Percentiles rank a stretch among this genome's conserved stretches.
These are phyloP conservation scores for Hemicordylus capensis DNA, from an alignment of 2,113 vertebrate genomes.

Conservation along the genomic window DNA sequence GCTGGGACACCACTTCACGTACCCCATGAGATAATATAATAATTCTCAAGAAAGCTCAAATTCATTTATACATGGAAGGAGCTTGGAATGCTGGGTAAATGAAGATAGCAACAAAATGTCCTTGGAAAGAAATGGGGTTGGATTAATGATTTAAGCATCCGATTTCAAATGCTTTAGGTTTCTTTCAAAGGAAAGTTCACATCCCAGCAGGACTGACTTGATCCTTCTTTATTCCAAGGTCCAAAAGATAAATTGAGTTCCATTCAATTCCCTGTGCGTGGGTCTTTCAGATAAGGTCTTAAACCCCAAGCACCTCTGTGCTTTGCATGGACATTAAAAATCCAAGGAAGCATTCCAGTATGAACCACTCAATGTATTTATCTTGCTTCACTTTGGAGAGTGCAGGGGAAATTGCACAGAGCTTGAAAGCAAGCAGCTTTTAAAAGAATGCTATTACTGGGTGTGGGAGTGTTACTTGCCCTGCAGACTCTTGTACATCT, in stretches of 20 bases:
- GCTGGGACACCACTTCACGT: slow-evolving; percentile 52
- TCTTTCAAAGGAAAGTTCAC: slow-evolving; percentile 41
- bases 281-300: not conserved
- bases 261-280: not conserved
- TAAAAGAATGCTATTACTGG: slow-evolving; percentile 21
- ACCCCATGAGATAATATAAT: slow-evolving; percentile 64
- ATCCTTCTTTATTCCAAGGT: slow-evolving; percentile 31
- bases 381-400: not conserved
- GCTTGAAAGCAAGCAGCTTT: not conserved
- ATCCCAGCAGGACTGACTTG: slow-evolving; percentile 1
- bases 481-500: not conserved
- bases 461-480: not conserved
- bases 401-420: not conserved
- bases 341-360: not conserved
- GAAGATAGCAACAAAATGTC: slow-evolving; percentile 56
- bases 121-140: slow-evolving; percentile 57
- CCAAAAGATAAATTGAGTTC: not conserved
- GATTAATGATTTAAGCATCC: slow-evolving; percentile 54
- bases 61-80: slow-evolving; percentile 67
- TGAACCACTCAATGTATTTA: not conserved
- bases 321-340: slow-evolving; percentile 12
- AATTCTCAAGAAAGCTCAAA: slow-evolving; percentile 73
- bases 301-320: not conserved
- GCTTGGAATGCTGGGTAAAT: slow-evolving; percentile 64
- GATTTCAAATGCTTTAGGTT: slow-evolving; percentile 55